Conservation (phyloP, 1,140 invertebrate genomes). For the Ericerus pela region DNA sequence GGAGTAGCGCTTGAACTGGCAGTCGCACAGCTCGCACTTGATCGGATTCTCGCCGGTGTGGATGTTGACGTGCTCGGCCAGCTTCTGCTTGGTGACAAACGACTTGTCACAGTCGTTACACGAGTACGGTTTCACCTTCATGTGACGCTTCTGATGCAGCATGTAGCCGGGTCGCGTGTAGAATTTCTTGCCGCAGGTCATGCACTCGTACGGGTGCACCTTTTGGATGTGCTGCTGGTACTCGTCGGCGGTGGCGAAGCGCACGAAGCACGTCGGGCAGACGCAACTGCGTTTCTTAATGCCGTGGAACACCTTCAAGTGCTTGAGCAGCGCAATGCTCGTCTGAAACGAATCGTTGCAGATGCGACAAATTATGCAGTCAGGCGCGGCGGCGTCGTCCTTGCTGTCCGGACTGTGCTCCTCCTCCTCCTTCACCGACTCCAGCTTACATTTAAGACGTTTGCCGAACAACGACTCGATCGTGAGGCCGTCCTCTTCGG, state of each 20-base stretch:
- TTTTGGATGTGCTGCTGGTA: slow-evolving; percentile 32
- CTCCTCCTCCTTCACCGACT: neutral
- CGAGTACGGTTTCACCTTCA: slow-evolving; percentile 56
- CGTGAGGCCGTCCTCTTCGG: slow-evolving; percentile 9
- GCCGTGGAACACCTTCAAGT: neutral
- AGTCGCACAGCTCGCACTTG: slow-evolving; percentile 63
- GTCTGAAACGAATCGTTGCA: neutral
- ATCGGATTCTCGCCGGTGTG: slow-evolving; percentile 67
- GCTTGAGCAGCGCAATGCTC: neutral
- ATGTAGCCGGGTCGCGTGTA: slow-evolving; percentile 39
- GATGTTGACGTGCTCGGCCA: slow-evolving; percentile 60
- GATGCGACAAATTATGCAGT: neutral
- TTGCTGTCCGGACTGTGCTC: neutral
- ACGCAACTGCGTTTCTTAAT: slow-evolving; percentile 1
- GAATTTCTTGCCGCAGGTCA: slow-evolving; percentile 54
- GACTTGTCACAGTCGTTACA: slow-evolving; percentile 66
- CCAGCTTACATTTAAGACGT: neutral
- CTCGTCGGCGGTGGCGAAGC: slow-evolving; percentile 21
- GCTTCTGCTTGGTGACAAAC: slow-evolving; percentile 61
- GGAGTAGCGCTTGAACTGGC: slow-evolving; percentile 67
- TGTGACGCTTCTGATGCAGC: slow-evolving; percentile 58
- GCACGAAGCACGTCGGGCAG: slow-evolving; percentile 23
- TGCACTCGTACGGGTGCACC: slow-evolving; percentile 61
- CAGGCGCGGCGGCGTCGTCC: neutral
- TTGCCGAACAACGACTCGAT: neutral